Evolutionary conservation across 2,888 invertebrate genomes (phyloP).

Genomic region (Hypsopygia costalis): DNA sequence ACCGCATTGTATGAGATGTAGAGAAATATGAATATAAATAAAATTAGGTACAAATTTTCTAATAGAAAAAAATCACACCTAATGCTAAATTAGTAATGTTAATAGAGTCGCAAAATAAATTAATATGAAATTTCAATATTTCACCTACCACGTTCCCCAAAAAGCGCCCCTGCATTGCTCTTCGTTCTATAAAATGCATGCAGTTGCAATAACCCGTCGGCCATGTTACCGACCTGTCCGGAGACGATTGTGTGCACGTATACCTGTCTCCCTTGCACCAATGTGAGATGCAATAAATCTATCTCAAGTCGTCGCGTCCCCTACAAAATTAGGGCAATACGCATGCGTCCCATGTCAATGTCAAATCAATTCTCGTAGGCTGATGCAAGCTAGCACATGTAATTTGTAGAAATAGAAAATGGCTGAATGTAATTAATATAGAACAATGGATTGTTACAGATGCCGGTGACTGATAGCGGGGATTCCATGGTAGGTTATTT

Average conservation of each 20-base stretch:
- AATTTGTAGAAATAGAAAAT: slow-evolving; percentile 31
- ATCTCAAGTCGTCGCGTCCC: slow-evolving; percentile 41
- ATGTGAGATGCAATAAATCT: slow-evolving; percentile 26
- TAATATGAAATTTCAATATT: too few relatives aligned
- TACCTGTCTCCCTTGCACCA: slow-evolving; percentile 39
- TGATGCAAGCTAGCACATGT: slow-evolving; percentile 60
- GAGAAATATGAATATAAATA: too few relatives aligned
- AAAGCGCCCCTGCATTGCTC: neutral
- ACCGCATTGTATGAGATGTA: too few relatives aligned
- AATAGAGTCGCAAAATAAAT: too few relatives aligned
- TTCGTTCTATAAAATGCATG: slow-evolving; percentile 50
- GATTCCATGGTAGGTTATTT: slow-evolving; percentile 28
- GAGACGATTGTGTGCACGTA: slow-evolving; percentile 36
- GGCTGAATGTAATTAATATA: slow-evolving; percentile 31
- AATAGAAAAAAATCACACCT: too few relatives aligned
- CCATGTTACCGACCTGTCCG: slow-evolving; percentile 65
- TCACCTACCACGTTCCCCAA: too few relatives aligned
- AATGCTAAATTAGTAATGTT: too few relatives aligned
- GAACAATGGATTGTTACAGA: slow-evolving; percentile 40
- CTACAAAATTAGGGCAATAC: slow-evolving; percentile 71
- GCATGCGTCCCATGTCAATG: slow-evolving; percentile 77
- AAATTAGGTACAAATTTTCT: too few relatives aligned
- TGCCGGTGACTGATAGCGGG: slow-evolving; percentile 23
- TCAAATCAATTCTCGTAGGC: slow-evolving; percentile 78
- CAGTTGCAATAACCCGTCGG: slow-evolving; percentile 66